Base-by-base conservation (phyloP, 2,797 vertebrate species). In the Momotus momota region DNA sequence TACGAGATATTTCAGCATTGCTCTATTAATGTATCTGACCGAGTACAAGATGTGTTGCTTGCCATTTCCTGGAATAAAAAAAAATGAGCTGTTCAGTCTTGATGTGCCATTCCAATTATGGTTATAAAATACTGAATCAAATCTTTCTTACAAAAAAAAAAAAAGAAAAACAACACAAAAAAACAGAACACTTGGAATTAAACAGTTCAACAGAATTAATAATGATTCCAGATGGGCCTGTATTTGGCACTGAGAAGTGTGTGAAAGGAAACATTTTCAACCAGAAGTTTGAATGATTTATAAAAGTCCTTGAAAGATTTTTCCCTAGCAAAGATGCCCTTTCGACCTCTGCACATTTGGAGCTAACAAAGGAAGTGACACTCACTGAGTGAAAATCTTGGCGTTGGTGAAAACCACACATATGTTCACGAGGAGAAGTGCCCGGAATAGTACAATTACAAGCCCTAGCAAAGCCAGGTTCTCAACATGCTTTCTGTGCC, bases 201-300 rank as follows among this genome's bases (percentile, higher is more conserved):
- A 94, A 81, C 91, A 81, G 55, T 95, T 97, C 79, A 95, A 94
- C 85, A 93, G 81, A 91, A 96, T 93, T 97, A 97, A 97, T 95
- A 94, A 92, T 86, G 87, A 86, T 94, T 96, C 95, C 95, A 96
- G 93, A 97, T 94, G 95, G 92, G 84, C 92, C 84, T 89, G 84
- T 92, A 49, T 96, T 96, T 96, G 92, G 95, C 94, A 85, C 81
- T 71, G 45, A 57, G 64, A 80, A 94, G 86, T 77, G 93, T 96
- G 95, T 95, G 96, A 97, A 96, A 94, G 93, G 78, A 93, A 96
- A 97, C 88, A 94, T 96, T 97, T 96, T 96, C 87, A 95, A 93
- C 81, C 79, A 96, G 86, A 95, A 97, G 65, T 93, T 29, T 94
- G 90, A 96, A 82, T 94, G 92, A 94, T 96, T 97, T 96, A 92